Evolutionary conservation across 2,888 invertebrate genomes (phyloP).

Genomic region (Drosophila acutilabella): DNA sequence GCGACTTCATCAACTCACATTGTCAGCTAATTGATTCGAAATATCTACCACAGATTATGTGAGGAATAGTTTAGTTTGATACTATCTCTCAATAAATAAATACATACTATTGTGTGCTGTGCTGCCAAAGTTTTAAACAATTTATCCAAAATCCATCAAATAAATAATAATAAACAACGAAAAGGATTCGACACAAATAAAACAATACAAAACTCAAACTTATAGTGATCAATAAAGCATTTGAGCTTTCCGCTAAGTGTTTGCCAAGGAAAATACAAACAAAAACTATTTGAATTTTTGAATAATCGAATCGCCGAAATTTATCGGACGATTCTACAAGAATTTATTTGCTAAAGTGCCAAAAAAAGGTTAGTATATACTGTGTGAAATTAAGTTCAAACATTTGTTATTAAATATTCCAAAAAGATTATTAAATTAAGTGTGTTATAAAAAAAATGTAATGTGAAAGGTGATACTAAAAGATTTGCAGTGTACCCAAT

Average conservation of each 20-base stretch:
- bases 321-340: conserved; percentile 28
- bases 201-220: conserved; percentile 9
- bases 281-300: not conserved
- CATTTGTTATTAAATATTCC: not conserved
- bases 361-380: conserved; percentile 45
- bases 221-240: conserved; percentile 3
- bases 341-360: conserved; percentile 28
- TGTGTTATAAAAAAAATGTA: not conserved
- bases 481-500: too few species aligned
- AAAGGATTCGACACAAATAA: conserved; percentile 5
- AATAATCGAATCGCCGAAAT: conserved; percentile 10
- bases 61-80: conserved; percentile 20
- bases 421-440: not conserved
- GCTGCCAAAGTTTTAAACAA: conserved; percentile 31
- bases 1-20: conserved; percentile 37
- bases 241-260: conserved; percentile 17
- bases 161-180: conserved; percentile 5
- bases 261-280: not conserved
- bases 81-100: conserved; percentile 14
- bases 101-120: conserved; percentile 17
- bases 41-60: conserved; percentile 10
- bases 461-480: too few species aligned
- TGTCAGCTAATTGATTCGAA: conserved; percentile 29
- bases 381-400: not conserved
- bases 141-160: conserved; percentile 6